A percentile compares a stretch with the other conserved stretches of the same genome.
Evolutionary conservation across 2,888 invertebrate genomes (phyloP).

Genomic region (Synergus gifuensis): DNA sequence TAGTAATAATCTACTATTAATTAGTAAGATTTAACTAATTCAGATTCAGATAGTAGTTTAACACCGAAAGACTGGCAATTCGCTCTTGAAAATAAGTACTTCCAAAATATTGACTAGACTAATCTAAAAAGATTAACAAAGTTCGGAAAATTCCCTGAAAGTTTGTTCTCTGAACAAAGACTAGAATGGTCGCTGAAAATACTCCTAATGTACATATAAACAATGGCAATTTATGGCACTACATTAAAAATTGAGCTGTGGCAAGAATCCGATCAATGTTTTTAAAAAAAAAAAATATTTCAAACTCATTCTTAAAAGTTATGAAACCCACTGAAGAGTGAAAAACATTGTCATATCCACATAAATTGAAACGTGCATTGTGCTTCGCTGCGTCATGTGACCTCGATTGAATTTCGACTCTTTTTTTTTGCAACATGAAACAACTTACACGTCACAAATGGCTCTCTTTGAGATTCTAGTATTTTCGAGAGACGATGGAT

Average conservation of each 20-base stretch:
- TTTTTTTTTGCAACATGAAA: constrained; percentile 21
- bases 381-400: constrained; percentile 8
- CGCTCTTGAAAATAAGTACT: background rate
- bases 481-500: constrained; percentile 16
- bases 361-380: constrained; percentile 30
- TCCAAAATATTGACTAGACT: constrained; percentile 57
- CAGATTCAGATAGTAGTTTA: too few relatives aligned
- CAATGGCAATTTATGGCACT: constrained; percentile 72
- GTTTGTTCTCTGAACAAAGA: constrained; percentile 48
- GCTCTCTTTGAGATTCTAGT: constrained; percentile 19
- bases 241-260: constrained; percentile 38
- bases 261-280: background rate
- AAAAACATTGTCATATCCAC: background rate
- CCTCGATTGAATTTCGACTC: constrained; percentile 39
- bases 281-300: background rate
- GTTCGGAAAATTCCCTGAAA: background rate
- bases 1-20: too few relatives aligned
- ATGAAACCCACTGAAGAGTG: background rate
- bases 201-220: constrained; percentile 43
- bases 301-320: background rate
- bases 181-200: constrained; percentile 49
- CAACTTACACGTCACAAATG: constrained; percentile 33
- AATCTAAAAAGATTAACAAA: background rate
- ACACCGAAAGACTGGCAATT: background rate
- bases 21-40: too few relatives aligned